phyloP scores from a whole-genome alignment of 2,888 invertebrate species.

The Periphyllus acericola region DNA sequence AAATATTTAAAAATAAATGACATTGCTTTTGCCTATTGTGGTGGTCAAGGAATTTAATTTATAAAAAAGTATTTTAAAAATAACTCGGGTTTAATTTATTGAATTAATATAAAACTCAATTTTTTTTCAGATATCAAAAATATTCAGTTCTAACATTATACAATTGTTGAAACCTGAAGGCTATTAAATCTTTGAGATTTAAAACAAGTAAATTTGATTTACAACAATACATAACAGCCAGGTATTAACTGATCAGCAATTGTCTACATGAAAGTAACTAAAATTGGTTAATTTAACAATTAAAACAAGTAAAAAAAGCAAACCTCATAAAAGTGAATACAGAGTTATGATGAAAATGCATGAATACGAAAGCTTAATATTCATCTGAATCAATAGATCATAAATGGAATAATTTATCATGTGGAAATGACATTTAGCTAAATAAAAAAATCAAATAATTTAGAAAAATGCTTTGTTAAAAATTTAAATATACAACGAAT shows the following conservation, averaged over 20 bases:
- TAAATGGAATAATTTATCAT: conserved; percentile 3
- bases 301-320: background rate
- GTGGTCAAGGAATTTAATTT: conserved; percentile 11
- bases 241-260: no score
- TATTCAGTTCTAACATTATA: no score
- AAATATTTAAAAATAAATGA: conserved; percentile 19
- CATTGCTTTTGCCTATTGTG: conserved; percentile 38
- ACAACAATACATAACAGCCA: no score
- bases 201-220: no score
- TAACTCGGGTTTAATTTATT: conserved; percentile 43
- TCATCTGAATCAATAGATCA: background rate
- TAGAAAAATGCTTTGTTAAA: background rate
- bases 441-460: background rate
- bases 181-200: no score
- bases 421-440: background rate
- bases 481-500: background rate
- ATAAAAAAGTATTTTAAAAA: conserved; percentile 42
- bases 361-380: background rate
- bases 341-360: background rate
- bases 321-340: background rate
- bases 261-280: no score
- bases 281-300: background rate
- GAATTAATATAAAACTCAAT: no score
- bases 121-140: no score
- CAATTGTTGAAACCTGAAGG: no score